A percentile compares a stretch with the other conserved stretches of the same genome.
Evolutionary conservation across 2,113 vertebrate genomes (phyloP).

Genomic region (Pan paniscus): DNA sequence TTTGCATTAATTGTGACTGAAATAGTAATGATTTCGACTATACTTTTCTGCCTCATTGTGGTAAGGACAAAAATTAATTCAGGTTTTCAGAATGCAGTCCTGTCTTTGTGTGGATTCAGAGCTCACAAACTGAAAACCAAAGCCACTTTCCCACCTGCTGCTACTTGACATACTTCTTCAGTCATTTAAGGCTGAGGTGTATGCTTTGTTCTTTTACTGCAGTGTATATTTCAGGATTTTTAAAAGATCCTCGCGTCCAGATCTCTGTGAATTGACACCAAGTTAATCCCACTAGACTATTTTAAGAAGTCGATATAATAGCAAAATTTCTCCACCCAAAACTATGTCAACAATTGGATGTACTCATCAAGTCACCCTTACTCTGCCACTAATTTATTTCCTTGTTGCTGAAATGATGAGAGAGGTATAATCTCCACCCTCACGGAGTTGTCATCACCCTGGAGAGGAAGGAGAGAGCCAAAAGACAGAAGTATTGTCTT

Average conservation of each 20-base stretch:
- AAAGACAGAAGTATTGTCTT: neutral
- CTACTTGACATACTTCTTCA: neutral
- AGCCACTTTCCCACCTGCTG: neutral
- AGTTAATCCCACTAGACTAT: neutral
- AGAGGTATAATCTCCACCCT: neutral
- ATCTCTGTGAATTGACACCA: neutral
- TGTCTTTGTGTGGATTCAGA: neutral
- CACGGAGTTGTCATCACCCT: neutral
- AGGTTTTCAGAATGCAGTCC: neutral
- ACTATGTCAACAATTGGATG: neutral
- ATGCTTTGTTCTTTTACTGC: neutral
- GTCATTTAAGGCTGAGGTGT: neutral
- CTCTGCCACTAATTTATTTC: neutral
- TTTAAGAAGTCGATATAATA: neutral
- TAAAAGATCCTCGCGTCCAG: neutral
- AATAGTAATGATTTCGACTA: neutral
- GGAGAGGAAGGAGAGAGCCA: neutral
- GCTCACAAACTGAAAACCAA: neutral
- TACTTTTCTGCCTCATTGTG: constrained; percentile 41
- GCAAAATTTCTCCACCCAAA: neutral
- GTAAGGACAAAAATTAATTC: constrained; percentile 45
- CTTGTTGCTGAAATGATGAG: neutral
- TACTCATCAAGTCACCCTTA: neutral
- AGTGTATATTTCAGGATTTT: neutral
- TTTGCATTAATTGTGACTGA: constrained; percentile 3